Evolutionary conservation across 2,113 vertebrate species (phyloP), one percentile per base, ranked within the genome.

Genomic region (Sciurus niger): DNA sequence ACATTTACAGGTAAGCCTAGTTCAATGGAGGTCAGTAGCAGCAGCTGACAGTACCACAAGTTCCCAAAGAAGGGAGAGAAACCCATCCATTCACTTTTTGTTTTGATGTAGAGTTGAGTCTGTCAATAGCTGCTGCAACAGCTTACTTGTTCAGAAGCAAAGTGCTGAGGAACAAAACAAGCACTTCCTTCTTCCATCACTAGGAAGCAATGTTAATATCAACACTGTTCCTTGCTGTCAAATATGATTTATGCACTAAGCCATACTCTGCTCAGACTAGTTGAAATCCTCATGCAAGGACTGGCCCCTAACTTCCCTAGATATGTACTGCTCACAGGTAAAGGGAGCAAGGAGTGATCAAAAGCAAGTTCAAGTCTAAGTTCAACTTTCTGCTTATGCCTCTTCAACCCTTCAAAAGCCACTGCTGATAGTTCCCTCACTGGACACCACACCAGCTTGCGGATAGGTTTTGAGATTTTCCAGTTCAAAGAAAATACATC

Each of bases 401-500:
- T 88, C 85, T 84, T 70, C 40, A 67, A n/a, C 25, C n/a, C 43
- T 83, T 86, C 55, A 48, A 85, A 88, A 70, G 55, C 46, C 60
- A 78, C 0, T 34, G 60, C 16, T 16, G 0, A 20, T 34, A 74
- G 55, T 7, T 12, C 40, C 67, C 70, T 82, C 60, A 92, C 32
- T 37, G 65, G 65, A 73, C 14, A 17, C 43, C 30, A 22, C 0
- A 34, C 28, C 51, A 79, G 76, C 58, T 28, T 90, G 37, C 72
- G 82, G 25, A 22, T 30, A 72, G 48, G 43, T 22, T 85, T 86
- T 90, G 48, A 89, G 43, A 77, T n/a, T 84, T 96, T 82, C 92
- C 48, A 89, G 37, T 55, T 76, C 94, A 94, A 96, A 93, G 58
- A 93, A 96, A 92, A 94, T 83, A 83, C 24, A 90, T 87, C 65